Conservation (phyloP, 1,140 invertebrate species). For the Lasioglossum albipes region DNA sequence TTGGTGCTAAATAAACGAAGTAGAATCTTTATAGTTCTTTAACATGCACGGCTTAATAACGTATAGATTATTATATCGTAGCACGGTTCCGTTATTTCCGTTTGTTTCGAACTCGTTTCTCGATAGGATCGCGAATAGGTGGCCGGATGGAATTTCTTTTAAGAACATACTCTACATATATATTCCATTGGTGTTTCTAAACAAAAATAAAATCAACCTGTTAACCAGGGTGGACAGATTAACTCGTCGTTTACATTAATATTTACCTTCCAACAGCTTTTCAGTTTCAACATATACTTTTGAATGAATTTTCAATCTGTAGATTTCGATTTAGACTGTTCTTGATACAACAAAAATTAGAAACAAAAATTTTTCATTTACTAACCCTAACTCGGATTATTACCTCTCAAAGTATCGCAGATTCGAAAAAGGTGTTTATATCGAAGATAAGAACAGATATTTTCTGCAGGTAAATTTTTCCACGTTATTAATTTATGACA, state of each 20-base stretch:
- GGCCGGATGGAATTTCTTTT: neutral
- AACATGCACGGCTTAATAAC: neutral
- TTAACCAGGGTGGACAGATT: neutral
- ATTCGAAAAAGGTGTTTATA: no score
- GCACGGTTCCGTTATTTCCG: neutral
- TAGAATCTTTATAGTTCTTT: neutral
- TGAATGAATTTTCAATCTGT: no score
- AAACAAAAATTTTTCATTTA: neutral
- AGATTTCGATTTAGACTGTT: neutral
- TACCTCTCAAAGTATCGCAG: no score
- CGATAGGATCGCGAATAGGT: neutral
- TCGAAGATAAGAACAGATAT: no score
- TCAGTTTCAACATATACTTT: no score
- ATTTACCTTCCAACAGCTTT: no score
- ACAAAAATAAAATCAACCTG: neutral
- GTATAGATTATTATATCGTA: constrained; percentile 6
- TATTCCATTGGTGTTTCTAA: neutral
- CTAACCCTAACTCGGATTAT: no score
- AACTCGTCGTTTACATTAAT: no score
- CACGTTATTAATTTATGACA: no score
- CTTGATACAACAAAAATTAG: no score
- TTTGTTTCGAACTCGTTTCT: constrained; percentile 1
- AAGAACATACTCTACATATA: neutral
- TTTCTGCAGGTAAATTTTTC: no score
- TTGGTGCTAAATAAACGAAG: neutral